These are phyloP conservation scores for Caenorhabditis doughertyi DNA, from an alignment of 2,888 invertebrate species.

Conservation along the genomic window DNA sequence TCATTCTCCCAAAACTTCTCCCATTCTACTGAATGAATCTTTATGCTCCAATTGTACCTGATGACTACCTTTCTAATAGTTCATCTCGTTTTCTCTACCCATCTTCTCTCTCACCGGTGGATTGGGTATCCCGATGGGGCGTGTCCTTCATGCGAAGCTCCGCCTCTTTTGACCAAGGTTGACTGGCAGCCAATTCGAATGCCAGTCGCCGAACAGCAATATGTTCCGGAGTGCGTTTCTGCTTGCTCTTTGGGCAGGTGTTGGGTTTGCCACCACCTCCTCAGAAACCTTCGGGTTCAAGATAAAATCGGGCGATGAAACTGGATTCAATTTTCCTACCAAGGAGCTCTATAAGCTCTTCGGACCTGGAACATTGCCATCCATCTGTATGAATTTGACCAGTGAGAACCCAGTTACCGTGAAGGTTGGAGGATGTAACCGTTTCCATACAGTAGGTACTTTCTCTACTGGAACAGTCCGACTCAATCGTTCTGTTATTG, in stretches of 20 bases:
- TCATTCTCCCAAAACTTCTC: no score
- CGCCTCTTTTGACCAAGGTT: neutral
- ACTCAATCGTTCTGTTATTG: neutral
- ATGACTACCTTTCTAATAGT: neutral
- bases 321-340: neutral
- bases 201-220: no score
- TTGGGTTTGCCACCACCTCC: no score
- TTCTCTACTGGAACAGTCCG: neutral
- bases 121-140: neutral
- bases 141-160: neutral
- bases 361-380: neutral
- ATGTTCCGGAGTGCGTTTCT: neutral
- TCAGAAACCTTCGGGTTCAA: neutral
- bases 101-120: neutral
- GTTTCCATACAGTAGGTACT: neutral
- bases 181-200: neutral
- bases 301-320: neutral
- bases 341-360: neutral
- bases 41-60: neutral
- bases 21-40: no score
- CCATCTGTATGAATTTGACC: neutral
- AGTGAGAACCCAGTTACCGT: neutral
- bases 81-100: neutral
- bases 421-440: neutral
- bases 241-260: neutral